Evolutionary conservation across 2,113 vertebrate genomes (phyloP).

Genomic region (Sinosuthora webbiana): DNA sequence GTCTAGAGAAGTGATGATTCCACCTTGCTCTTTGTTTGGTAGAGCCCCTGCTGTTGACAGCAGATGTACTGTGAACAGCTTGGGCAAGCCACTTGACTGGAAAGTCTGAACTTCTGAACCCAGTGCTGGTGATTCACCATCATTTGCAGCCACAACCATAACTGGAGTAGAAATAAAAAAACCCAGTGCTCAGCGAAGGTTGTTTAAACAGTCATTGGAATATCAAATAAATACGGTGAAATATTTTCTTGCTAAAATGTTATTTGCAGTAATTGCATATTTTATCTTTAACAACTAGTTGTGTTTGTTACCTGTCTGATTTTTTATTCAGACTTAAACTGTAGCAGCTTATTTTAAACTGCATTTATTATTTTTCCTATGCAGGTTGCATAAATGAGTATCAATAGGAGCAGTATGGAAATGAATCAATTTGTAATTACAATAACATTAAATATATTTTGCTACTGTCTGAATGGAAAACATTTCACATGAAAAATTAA

Average conservation of each 20-base stretch:
- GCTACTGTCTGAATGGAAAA: neutral
- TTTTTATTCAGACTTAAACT: neutral
- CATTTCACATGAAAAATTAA: conserved; percentile 33
- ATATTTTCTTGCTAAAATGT: conserved; percentile 1
- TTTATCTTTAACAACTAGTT: neutral
- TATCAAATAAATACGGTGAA: neutral
- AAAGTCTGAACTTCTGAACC: neutral
- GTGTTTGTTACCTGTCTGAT: neutral
- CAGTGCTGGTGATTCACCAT: neutral
- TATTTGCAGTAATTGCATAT: neutral
- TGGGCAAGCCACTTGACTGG: accelerated
- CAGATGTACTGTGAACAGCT: neutral
- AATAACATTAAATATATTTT: conserved; percentile 33
- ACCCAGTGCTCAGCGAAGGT: neutral
- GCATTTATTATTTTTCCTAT: neutral
- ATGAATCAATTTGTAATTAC: conserved; percentile 36
- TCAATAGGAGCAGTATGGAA: conserved; percentile 8
- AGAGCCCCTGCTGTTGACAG: neutral
- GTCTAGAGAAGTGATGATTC: neutral
- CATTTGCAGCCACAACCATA: neutral
- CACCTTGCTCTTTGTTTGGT: neutral
- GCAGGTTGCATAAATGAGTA: neutral
- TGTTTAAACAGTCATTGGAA: neutral
- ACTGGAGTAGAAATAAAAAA: neutral
- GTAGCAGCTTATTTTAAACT: conserved; percentile 19